A percentile compares a stretch with the other conserved stretches of the same genome.
Evolutionary conservation across 2,888 invertebrate genomes (phyloP).

Genomic region (Aphodius granarius): DNA sequence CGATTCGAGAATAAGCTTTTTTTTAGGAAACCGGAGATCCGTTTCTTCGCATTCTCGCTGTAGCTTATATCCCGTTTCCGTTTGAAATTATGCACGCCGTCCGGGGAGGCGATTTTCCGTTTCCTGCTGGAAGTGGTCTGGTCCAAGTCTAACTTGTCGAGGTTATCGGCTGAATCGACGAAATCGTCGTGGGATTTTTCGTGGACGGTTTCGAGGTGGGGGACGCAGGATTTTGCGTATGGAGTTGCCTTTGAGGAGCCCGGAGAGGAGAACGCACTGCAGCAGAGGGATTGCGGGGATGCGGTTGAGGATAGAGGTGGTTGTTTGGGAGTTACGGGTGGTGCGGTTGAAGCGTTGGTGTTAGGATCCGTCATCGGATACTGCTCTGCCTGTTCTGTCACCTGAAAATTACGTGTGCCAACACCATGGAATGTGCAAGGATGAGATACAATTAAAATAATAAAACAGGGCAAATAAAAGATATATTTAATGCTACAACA

Average conservation of each 20-base stretch:
- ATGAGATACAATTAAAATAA: neutral
- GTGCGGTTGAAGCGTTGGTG: neutral
- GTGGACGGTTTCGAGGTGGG: conserved; percentile 42
- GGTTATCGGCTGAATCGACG: conserved; percentile 29
- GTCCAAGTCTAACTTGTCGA: conserved; percentile 32
- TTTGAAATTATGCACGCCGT: conserved; percentile 29
- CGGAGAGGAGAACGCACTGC: conserved; percentile 22
- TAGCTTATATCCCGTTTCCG: conserved; percentile 45
- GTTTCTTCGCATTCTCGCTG: conserved; percentile 44
- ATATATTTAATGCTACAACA: too few species aligned
- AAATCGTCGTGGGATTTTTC: conserved; percentile 44
- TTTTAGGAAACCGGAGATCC: conserved; percentile 49
- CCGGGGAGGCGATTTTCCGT: conserved; percentile 40
- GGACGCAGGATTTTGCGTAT: conserved; percentile 13
- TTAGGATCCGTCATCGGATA: neutral
- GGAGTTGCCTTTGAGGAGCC: conserved; percentile 18
- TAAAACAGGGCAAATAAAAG: neutral
- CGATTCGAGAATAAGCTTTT: conserved; percentile 51
- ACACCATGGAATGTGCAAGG: conserved; percentile 35
- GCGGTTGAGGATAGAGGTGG: conserved; percentile 20
- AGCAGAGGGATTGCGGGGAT: conserved; percentile 12
- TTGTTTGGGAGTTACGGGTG: conserved; percentile 6
- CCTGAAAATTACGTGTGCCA: conserved; percentile 67
- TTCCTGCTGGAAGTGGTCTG: conserved; percentile 38
- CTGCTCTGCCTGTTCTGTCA: conserved; percentile 62